Percentiles rank a stretch among this genome's conserved stretches.
phyloP scores from a whole-genome alignment of 2,113 vertebrate genomes.

The Alouatta palliata region DNA sequence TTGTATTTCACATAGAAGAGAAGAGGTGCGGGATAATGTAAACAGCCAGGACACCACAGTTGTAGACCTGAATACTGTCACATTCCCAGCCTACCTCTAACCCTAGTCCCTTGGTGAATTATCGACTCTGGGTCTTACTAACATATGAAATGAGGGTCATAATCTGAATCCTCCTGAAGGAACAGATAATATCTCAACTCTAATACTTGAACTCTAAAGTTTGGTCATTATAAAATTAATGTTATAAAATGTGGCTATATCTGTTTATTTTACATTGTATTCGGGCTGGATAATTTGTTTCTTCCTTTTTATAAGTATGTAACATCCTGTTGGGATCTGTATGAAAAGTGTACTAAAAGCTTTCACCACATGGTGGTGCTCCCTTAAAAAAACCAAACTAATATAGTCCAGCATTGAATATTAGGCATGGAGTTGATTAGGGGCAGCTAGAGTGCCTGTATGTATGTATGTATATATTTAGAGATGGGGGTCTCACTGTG shows the following conservation, averaged over 20 bases:
- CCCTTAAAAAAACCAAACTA: not conserved
- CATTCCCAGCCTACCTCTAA: not conserved
- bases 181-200: not conserved
- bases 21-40: not conserved
- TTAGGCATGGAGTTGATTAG: not conserved
- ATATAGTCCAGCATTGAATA: not conserved
- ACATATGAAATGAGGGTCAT: not conserved
- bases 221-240: not conserved
- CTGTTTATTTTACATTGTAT: not conserved
- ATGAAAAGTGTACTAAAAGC: constrained; percentile 21
- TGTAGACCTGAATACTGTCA: not conserved
- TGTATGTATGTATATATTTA: no score
- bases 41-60: not conserved
- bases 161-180: not conserved
- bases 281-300: not conserved
- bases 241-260: not conserved
- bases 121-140: not conserved
- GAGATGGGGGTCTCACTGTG: no score
- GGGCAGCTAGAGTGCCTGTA: not conserved
- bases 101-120: not conserved
- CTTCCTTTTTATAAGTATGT: not conserved
- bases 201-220: not conserved
- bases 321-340: not conserved
- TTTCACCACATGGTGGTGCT: constrained; percentile 59
- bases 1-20: not conserved